phyloP scores from a whole-genome alignment of 2,113 vertebrate genomes.

The Nothobranchius kuhntae region DNA sequence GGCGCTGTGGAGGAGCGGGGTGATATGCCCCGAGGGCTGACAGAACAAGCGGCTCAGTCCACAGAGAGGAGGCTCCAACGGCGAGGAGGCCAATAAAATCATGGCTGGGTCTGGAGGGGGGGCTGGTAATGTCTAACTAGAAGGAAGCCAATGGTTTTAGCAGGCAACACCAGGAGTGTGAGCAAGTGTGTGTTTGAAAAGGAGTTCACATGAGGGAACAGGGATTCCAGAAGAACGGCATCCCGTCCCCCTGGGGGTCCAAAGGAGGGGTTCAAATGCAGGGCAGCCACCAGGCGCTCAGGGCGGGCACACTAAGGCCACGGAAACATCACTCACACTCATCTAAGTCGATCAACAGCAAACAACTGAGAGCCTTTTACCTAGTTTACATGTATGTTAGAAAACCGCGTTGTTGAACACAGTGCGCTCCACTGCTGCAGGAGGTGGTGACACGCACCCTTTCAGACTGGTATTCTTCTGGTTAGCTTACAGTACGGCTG shows the following conservation, averaged over 20 bases:
- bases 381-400: too few species aligned
- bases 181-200: conserved; percentile 42
- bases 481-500: conserved; percentile 13
- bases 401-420: too few species aligned
- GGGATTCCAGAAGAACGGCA: conserved; percentile 64
- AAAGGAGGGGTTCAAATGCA: conserved; percentile 61
- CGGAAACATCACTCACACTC: conserved; percentile 54
- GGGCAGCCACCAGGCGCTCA: conserved; percentile 53
- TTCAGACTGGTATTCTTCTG: neutral
- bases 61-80: conserved; percentile 44
- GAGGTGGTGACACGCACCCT: too few species aligned
- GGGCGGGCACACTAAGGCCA: conserved; percentile 61
- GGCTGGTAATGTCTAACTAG: conserved; percentile 74
- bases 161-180: conserved; percentile 16
- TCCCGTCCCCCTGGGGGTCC: conserved; percentile 41
- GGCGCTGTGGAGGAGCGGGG: conserved; percentile 32
- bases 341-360: too few species aligned
- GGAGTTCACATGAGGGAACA: conserved; percentile 63
- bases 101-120: conserved; percentile 16
- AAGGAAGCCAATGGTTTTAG: conserved; percentile 58
- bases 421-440: too few species aligned
- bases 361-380: too few species aligned
- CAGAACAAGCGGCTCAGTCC: conserved; percentile 45
- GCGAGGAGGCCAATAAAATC: conserved; percentile 66
- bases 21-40: conserved; percentile 51